A percentile compares a stretch with the other conserved stretches of the same genome.
Conservation (phyloP, 2,113 vertebrate species). For the Xyrauchen texanus region DNA sequence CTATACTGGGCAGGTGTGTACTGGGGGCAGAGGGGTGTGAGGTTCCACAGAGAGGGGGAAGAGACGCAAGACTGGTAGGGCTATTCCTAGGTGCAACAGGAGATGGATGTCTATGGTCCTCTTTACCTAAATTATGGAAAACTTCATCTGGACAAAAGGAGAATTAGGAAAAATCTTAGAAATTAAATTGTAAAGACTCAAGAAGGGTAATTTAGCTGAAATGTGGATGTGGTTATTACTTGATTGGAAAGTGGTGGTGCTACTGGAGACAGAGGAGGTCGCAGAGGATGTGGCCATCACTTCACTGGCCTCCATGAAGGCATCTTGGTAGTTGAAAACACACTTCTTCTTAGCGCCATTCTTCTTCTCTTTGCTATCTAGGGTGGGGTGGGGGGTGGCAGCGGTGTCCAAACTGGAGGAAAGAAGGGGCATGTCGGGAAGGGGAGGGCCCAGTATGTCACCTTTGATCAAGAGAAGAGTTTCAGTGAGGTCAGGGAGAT, state of each 20-base stretch:
- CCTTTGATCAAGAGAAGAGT: constrained; percentile 59
- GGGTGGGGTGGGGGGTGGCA: constrained; percentile 67
- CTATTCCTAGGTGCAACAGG: constrained; percentile 83
- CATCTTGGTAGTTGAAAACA: constrained; percentile 97
- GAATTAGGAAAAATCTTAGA: neutral
- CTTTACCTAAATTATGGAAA: constrained; percentile 90
- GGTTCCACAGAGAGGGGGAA: constrained; percentile 81
- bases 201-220: constrained; percentile 86
- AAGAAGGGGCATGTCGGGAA: constrained; percentile 83
- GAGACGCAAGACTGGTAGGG: constrained; percentile 81
- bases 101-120: constrained; percentile 84
- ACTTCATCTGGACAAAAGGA: constrained; percentile 81
- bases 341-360: constrained; percentile 92
- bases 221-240: constrained; percentile 93
- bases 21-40: constrained; percentile 78
- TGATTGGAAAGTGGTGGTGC: constrained; percentile 94
- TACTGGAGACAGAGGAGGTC: constrained; percentile 92
- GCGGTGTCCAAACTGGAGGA: constrained; percentile 76
- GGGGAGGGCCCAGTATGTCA: constrained; percentile 84
- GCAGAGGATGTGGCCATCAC: constrained; percentile 95
- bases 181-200: neutral
- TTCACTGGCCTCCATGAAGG: constrained; percentile 93
- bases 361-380: constrained; percentile 89
- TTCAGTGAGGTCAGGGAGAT: neutral
- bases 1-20: constrained; percentile 82